Conservation (phyloP, 2,113 vertebrate species). For the Tautogolabrus adspersus region DNA sequence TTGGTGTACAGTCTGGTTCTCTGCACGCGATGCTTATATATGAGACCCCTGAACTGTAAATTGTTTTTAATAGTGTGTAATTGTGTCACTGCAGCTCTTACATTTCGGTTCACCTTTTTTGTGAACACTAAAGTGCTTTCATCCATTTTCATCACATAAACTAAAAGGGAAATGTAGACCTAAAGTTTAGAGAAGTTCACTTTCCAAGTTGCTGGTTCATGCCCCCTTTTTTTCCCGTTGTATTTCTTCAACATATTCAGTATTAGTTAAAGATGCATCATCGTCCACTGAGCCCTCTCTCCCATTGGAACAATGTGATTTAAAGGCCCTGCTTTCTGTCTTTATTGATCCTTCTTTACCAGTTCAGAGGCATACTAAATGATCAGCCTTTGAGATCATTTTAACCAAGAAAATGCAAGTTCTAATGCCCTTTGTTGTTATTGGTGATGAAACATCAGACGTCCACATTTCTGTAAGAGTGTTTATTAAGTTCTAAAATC, state of each 20-base stretch:
- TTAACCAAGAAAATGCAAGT: not conserved
- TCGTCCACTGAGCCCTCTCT: not conserved
- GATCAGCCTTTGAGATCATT: not conserved
- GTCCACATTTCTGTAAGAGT: not conserved
- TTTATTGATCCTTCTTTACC: too few relatives aligned
- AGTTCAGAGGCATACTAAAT: not conserved
- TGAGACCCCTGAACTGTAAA: not conserved
- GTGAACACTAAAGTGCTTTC: slow-evolving; percentile 2
- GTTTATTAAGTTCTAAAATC: too few relatives aligned
- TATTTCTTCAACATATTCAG: not conserved
- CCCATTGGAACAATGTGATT: not conserved
- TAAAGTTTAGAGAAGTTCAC: not conserved
- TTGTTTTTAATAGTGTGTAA: not conserved
- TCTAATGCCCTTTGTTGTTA: not conserved
- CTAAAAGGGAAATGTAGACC: not conserved
- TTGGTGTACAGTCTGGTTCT: too few relatives aligned
- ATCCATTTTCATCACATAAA: not conserved
- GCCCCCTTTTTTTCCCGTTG: not conserved
- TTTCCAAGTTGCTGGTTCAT: not conserved
- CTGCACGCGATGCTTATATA: too few relatives aligned
- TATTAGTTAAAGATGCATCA: not conserved
- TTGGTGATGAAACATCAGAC: not conserved
- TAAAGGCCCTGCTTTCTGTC: not conserved
- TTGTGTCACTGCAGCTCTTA: not conserved
- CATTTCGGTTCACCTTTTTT: not conserved